Conservation (phyloP, 1,140 invertebrate genomes). For the Pinna nobilis region DNA sequence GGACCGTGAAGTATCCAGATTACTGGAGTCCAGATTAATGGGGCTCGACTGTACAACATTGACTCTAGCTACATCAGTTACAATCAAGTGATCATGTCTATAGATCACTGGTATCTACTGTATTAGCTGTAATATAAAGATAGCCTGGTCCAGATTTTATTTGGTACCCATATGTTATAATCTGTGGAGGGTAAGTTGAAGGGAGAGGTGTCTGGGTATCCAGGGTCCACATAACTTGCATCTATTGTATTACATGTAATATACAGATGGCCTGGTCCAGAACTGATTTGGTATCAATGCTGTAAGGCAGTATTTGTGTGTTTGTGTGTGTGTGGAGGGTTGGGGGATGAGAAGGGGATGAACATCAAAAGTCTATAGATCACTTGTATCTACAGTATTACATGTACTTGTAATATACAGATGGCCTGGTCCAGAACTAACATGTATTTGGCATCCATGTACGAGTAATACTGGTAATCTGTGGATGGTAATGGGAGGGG, state of each 20-base stretch:
- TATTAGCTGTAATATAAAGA: slow-evolving; percentile 95
- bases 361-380: too few species aligned
- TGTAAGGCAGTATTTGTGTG: too few species aligned
- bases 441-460: slow-evolving; percentile 95
- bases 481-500: slow-evolving; percentile 88
- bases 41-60: too few species aligned
- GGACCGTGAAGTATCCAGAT: too few species aligned
- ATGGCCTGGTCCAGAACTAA: slow-evolving; percentile 97
- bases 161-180: background rate
- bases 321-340: slow-evolving; percentile 93
- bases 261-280: slow-evolving; percentile 97
- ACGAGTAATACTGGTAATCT: slow-evolving; percentile 93
- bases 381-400: too few species aligned
- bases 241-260: slow-evolving; percentile 91
- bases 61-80: too few species aligned
- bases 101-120: too few species aligned
- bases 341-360: too few species aligned
- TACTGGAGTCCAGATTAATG: too few species aligned
- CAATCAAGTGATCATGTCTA: too few species aligned
- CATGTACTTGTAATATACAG: slow-evolving; percentile 88
- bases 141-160: slow-evolving; percentile 88
- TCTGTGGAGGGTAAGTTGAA: too few species aligned
- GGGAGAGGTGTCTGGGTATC: slow-evolving; percentile 92
- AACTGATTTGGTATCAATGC: slow-evolving; percentile 97
- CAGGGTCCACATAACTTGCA: slow-evolving; percentile 86